Conservation (phyloP, 2,888 invertebrate species). For the Protophormia terraenovae region DNA sequence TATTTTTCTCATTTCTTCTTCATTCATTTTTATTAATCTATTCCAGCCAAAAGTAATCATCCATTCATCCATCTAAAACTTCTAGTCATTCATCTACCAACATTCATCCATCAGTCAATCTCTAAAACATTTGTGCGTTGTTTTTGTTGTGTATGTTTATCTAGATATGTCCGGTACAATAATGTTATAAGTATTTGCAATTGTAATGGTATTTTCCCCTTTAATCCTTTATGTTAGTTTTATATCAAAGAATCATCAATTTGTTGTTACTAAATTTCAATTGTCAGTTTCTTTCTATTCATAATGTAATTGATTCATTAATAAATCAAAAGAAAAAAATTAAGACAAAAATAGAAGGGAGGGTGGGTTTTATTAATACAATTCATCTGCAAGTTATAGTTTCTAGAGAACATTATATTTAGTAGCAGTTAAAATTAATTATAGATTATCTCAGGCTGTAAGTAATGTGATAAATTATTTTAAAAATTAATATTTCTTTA, state of each 20-base stretch:
- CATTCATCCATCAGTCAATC: constrained; percentile 66
- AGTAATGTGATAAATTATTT: too few relatives aligned
- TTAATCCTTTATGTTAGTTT: neutral
- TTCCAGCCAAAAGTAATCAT: constrained; percentile 56
- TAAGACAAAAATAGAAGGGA: neutral
- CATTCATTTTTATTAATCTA: constrained; percentile 49
- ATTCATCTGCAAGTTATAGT: neutral
- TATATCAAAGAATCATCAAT: constrained; percentile 12
- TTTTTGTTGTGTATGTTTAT: neutral
- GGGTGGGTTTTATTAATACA: neutral
- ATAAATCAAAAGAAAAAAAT: neutral
- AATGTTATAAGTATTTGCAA: neutral
- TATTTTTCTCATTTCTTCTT: constrained; percentile 1
- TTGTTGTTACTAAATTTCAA: constrained; percentile 21
- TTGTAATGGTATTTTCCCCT: neutral
- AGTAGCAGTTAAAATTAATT: neutral
- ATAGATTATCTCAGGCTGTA: neutral
- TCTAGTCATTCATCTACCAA: constrained; percentile 59
- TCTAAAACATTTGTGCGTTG: constrained; percentile 66
- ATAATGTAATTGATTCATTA: constrained; percentile 1
- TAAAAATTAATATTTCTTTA: too few relatives aligned
- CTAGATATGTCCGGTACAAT: neutral
- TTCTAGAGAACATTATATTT: too few relatives aligned
- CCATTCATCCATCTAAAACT: constrained; percentile 58
- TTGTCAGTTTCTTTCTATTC: neutral